Conservation (phyloP, 2,797 vertebrate genomes). For the Notolabrus celidotus region DNA sequence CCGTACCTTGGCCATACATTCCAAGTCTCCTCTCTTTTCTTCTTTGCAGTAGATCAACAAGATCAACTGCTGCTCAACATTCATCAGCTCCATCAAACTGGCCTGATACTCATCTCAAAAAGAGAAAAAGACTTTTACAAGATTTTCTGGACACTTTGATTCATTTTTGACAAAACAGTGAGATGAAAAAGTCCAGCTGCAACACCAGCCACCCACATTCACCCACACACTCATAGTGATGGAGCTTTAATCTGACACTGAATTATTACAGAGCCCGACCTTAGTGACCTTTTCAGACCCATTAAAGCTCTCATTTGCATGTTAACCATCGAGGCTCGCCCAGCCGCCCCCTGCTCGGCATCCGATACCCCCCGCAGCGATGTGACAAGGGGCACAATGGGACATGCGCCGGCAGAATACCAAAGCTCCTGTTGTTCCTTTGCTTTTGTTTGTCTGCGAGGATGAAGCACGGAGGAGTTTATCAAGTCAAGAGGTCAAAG, state of each 20-base stretch:
- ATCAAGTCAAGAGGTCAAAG: conserved; percentile 76
- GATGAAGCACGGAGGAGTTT: conserved; percentile 72
- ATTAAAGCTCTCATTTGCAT: conserved; percentile 83
- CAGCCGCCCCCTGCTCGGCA: neutral
- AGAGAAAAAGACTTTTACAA: neutral
- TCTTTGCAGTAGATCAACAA: too few relatives aligned
- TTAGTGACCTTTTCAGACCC: conserved; percentile 59
- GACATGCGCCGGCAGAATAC: conserved; percentile 51
- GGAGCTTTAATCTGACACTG: conserved; percentile 66
- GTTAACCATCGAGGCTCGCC: conserved; percentile 72
- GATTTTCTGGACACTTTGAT: neutral
- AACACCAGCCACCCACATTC: conserved; percentile 48
- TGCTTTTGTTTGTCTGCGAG: conserved; percentile 60
- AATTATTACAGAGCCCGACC: conserved; percentile 81
- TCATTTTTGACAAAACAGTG: conserved; percentile 35
- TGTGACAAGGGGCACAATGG: conserved; percentile 67
- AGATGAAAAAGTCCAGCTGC: conserved; percentile 63
- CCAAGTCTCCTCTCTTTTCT: too few relatives aligned
- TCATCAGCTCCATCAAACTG: too few relatives aligned
- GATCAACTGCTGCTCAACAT: too few relatives aligned
- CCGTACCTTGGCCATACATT: too few relatives aligned
- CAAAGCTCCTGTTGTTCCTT: conserved; percentile 22
- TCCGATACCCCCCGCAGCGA: conserved; percentile 34
- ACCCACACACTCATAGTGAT: conserved; percentile 39
- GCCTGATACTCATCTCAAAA: too few relatives aligned